These are phyloP conservation scores for Saccopteryx bilineata DNA, from an alignment of 2,113 vertebrate genomes.

Conservation along the genomic window DNA sequence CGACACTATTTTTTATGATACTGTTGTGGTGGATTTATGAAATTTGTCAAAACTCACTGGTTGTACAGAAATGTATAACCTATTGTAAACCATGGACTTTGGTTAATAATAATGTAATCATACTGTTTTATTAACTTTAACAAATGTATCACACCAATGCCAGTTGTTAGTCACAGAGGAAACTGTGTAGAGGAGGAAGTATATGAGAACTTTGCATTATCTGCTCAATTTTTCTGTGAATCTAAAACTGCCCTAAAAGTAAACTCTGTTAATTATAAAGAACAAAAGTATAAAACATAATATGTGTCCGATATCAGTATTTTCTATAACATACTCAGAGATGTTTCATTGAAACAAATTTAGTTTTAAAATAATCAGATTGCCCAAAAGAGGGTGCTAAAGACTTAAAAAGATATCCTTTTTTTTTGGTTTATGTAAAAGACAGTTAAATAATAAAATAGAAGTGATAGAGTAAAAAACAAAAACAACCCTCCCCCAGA, in stretches of 20 bases:
- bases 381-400: slow-evolving; percentile 86
- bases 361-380: neutral
- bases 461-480: slow-evolving; percentile 56
- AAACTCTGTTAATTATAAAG: slow-evolving; percentile 10
- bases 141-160: neutral
- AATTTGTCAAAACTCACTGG: neutral
- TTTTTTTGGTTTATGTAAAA: slow-evolving; percentile 61
- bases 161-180: neutral
- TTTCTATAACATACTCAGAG: neutral
- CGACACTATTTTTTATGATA: neutral
- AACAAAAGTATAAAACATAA: neutral
- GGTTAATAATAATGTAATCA: neutral
- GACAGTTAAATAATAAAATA: slow-evolving; percentile 60
- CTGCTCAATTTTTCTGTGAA: neutral
- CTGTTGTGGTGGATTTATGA: neutral
- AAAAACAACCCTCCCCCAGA: neutral
- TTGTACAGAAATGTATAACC: neutral
- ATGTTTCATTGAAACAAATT: slow-evolving; percentile 19
- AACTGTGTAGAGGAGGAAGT: neutral
- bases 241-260: slow-evolving; percentile 18
- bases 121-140: neutral
- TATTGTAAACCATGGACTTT: neutral
- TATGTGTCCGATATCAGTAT: neutral
- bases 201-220: neutral
- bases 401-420: slow-evolving; percentile 68